Evolutionary conservation across 2,888 invertebrate species (phyloP), one percentile per base, ranked within the genome.

Genomic region (Biston stratarius): DNA sequence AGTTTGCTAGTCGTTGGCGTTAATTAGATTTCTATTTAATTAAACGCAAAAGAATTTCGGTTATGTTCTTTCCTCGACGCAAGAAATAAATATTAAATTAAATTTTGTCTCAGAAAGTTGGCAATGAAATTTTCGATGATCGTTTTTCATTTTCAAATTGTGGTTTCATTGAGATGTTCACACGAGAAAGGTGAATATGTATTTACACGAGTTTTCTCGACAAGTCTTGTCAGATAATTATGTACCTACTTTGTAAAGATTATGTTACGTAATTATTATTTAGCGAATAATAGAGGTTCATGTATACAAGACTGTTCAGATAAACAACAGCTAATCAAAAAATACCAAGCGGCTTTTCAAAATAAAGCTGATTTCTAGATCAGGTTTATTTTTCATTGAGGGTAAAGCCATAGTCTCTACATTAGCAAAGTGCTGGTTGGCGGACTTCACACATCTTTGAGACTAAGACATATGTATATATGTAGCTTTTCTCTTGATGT

Each of bases 21-120:
- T 57, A 56, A 68, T 68, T 57, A 59, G 10, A 68, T 68, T 57
- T 68, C n/a, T 49, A 57, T 69, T 65, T 47, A 63, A 67, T 64
- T 67, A 64, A 61, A 70, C 55, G 14, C 15, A 61, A 61, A 36
- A 33, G 59, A 69, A 60, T 53, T 60, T 14, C 47, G 36, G 24
- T 14, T 44, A 45, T 48, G 48, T 48, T 42, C 36, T 42, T 57
- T 12, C 0, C 6, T 36, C 36, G 14, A n/a, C n/a, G n/a, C 6
- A 45, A 14, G 11, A 14, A 1, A 45, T 57, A n/a, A 33, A n/a
- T 34, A 47, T 36, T 57, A 10, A 14, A 42, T 55, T 56, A 33
- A 6, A 14, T 45, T 56, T 38, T 55, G 42, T 42, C 42, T 11
- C 0, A 9, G 36, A 52, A 52, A 14, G 52, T 52, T 52, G 36